Evolutionary conservation across 2,797 vertebrate genomes (phyloP), one percentile per base, ranked within the genome.

Genomic region (Myotis vivesi): DNA sequence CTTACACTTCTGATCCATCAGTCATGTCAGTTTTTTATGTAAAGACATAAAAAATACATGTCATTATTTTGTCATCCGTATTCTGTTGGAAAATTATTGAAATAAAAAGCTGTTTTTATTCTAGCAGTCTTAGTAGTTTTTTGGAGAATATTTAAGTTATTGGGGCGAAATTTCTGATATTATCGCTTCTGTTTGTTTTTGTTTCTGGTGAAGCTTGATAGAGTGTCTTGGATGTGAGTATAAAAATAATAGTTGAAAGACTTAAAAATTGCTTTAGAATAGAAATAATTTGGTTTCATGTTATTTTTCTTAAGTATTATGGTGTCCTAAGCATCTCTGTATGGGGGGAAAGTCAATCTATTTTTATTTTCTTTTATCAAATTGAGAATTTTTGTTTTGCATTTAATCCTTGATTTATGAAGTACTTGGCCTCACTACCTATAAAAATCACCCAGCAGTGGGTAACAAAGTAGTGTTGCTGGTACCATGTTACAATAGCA

Each of bases 291-390:
- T 49, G 1, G 11, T 64, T 83, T 83, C 10, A 20, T 53, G 19
- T 72, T 71, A 55, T 87, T 94, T 94, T 88, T 91, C 87, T 49
- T 69, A 55, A 94, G 30, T 53, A 49, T 20, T n/a, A 0, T 86
- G 5, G 44, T 92, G 3, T 84, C 13, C 38, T 89, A 20, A 84
- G 25, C 13, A 79, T 51, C 13, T 75, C 30, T 91, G 0, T 83
- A 30, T 53, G n/a, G 33, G 25, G 53, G n/a, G 46, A 19, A 23
- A 69, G 28, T 86, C 53, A 30, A 11, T 19, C 16, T 69, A 38
- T 49, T 87, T 57, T 46, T 51, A 69, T 92, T 87, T 87, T 49
- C 5, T 64, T 89, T 30, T 59, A 36, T 59, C n/a, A 82, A 64
- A 22, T 44, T 59, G 53, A 71, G 22, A 83, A 46, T 75, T 69